Percentiles rank a stretch among this genome's conserved stretches.
phyloP scores from a whole-genome alignment of 2,113 vertebrate genomes.

The Silurus meridionalis region DNA sequence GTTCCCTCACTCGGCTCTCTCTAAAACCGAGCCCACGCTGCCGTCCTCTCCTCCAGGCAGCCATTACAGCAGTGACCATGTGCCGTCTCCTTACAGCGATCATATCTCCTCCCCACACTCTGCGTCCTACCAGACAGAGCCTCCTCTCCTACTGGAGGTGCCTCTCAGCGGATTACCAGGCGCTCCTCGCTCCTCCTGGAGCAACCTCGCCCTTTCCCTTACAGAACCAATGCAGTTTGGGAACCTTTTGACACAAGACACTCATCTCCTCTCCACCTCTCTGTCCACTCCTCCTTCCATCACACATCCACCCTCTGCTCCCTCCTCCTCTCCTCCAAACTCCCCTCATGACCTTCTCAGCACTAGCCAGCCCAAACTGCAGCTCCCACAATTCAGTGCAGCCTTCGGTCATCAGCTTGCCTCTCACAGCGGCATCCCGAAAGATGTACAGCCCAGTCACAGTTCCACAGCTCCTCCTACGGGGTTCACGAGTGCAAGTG shows the following conservation, averaged over 20 bases:
- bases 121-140: constrained; percentile 86
- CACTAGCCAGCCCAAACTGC: constrained; percentile 90
- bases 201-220: constrained; percentile 85
- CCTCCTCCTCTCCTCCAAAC: constrained; percentile 60
- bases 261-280: constrained; percentile 94
- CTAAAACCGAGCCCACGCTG: constrained; percentile 83
- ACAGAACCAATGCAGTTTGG: constrained; percentile 89
- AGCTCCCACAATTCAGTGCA: constrained; percentile 98
- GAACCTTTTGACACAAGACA: constrained; percentile 88
- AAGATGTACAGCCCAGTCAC: constrained; percentile 99
- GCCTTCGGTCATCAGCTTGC: constrained; percentile 97
- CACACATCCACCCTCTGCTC: constrained; percentile 81
- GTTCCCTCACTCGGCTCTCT: constrained; percentile 87
- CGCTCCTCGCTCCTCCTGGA: constrained; percentile 88
- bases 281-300: constrained; percentile 93
- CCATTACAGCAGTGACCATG: constrained; percentile 95
- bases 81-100: constrained; percentile 94
- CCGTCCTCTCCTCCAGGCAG: constrained; percentile 88
- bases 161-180: constrained; percentile 87
- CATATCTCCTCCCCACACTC: constrained; percentile 91
- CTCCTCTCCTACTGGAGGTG: constrained; percentile 91
- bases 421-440: constrained; percentile 97
- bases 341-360: constrained; percentile 79
- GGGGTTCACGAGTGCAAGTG: constrained; percentile 89
- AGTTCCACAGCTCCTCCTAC: constrained; percentile 96